phyloP scores from a whole-genome alignment of 2,797 vertebrate genomes.

The Muscicapa striata region DNA sequence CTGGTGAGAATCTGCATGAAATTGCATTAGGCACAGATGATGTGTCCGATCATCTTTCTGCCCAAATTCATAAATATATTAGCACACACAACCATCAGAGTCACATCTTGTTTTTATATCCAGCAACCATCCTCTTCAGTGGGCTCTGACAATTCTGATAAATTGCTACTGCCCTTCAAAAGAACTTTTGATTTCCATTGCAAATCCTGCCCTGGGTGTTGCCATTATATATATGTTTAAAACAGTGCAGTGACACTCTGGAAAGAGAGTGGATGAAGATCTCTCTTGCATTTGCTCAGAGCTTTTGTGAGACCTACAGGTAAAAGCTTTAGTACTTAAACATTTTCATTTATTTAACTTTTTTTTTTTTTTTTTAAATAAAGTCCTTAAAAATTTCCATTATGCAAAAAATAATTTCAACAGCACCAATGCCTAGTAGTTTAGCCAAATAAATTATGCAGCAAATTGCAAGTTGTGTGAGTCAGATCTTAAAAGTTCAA shows the following conservation, averaged over 20 bases:
- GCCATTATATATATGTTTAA: not conserved
- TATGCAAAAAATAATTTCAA: not conserved
- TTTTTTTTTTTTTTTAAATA: too few relatives aligned
- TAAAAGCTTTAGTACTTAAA: not conserved
- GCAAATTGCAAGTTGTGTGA: not conserved
- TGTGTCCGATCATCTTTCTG: not conserved
- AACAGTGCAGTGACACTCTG: not conserved
- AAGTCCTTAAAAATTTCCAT: not conserved
- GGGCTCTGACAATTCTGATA: not conserved
- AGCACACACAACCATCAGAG: not conserved
- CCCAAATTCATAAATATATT: conserved; percentile 30
- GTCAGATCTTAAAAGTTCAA: not conserved
- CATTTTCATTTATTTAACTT: not conserved
- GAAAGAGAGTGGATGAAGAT: not conserved
- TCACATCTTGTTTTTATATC: not conserved
- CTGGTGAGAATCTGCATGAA: conserved; percentile 21
- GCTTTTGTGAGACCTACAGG: not conserved
- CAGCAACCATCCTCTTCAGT: not conserved
- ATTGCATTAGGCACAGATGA: conserved; percentile 46
- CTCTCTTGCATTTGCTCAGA: not conserved
- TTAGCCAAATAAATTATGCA: not conserved
- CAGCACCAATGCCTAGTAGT: not conserved
- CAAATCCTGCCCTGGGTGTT: not conserved
- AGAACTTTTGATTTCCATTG: not conserved
- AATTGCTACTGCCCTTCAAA: not conserved